Percentiles rank a stretch among this genome's conserved stretches.
These are phyloP conservation scores for Brenthis hecate DNA, from an alignment of 2,888 invertebrate species.

Conservation along the genomic window DNA sequence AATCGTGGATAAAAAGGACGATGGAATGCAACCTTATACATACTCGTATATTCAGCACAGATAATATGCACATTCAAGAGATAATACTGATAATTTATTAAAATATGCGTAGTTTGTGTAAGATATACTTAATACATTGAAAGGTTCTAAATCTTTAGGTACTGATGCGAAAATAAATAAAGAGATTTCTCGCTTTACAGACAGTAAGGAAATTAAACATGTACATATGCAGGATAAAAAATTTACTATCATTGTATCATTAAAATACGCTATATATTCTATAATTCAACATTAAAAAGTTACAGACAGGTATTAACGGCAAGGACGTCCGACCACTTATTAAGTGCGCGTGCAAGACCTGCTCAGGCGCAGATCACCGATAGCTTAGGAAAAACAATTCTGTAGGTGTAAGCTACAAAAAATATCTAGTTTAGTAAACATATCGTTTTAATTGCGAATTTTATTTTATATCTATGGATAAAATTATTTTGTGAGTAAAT, in stretches of 20 bases:
- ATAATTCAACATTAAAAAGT: conserved; percentile 17
- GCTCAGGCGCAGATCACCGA: conserved; percentile 52
- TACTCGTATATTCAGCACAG: too few relatives aligned
- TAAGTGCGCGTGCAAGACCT: conserved; percentile 43
- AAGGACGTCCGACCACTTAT: conserved; percentile 48
- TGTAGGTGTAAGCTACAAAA: conserved; percentile 39
- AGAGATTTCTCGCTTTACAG: too few relatives aligned
- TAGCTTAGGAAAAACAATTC: conserved; percentile 47
- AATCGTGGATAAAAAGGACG: too few relatives aligned
- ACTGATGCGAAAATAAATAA: too few relatives aligned
- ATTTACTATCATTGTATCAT: too few relatives aligned
- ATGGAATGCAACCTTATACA: too few relatives aligned
- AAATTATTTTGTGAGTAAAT: conserved; percentile 7
- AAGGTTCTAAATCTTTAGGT: too few relatives aligned
- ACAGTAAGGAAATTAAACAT: too few relatives aligned
- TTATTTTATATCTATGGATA: conserved; percentile 23
- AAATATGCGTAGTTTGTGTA: not conserved
- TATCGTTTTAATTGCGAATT: conserved; percentile 38
- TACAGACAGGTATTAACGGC: conserved; percentile 31
- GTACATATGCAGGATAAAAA: too few relatives aligned
- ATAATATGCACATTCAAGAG: too few relatives aligned
- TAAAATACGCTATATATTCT: conserved; percentile 4
- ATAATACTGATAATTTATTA: too few relatives aligned
- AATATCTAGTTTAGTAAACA: conserved; percentile 29
- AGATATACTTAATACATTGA: not conserved